Evolutionary conservation across 2,113 vertebrate genomes (phyloP), one percentile per base, ranked within the genome.

Genomic region (Lophius piscatorius): DNA sequence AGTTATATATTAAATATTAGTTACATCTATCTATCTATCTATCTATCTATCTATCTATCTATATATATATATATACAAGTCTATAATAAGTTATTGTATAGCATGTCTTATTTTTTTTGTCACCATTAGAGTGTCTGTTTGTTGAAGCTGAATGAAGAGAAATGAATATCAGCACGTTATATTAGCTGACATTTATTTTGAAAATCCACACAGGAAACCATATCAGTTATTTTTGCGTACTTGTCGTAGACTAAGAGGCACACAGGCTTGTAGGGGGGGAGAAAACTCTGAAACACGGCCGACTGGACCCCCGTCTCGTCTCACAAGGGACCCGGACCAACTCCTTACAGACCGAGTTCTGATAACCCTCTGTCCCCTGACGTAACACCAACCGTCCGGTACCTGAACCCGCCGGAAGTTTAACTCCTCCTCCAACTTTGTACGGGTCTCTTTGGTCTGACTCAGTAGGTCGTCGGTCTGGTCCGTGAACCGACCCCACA

Each of bases 391-490:
- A 6, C 8, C 34, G 8, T 50, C 50, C 9, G 33, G 3, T 3
- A 29, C 12, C 13, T 5, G 6, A 50, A n/a, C 4, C 56, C 22
- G 33, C 51, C 73, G 65, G 40, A 73, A 79, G 59, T 81, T 76
- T 38, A 54, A 58, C 54, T 60, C 39, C 6, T 40, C 49, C 17
- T 4, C 50, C 74, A 88, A 89, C 84, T 88, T 88, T 87, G 67
- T 28, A 55, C 57, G 60, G 38, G 21, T 40, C 68, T 62, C 0
- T 63, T 54, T 59, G 12, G 36, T 51, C 22, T 52, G 23, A 42
- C 51, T 61, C 56, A 36, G 17, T 48, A 47, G 63, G 38, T 10
- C 7, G 50, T 63, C 12, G 26, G 44, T 17, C 35, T 23, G 71
- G 64, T 40, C 70, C 31, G 64, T 12, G 7, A 29, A 28, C 34